phyloP scores from a whole-genome alignment of 1,140 invertebrate species.

The Telenomus remus region DNA sequence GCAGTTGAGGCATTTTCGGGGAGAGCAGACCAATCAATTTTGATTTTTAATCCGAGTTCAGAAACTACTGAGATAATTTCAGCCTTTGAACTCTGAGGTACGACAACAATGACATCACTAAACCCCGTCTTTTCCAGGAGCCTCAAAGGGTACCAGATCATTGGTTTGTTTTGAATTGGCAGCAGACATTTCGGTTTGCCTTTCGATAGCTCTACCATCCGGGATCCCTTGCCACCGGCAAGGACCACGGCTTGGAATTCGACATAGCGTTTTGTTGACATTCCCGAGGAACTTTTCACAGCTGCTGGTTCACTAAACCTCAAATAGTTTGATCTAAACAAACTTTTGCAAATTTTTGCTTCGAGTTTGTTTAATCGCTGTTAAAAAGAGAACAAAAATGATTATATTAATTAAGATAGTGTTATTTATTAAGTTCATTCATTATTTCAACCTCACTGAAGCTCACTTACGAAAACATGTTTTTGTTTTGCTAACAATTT shows the following conservation, averaged over 20 bases:
- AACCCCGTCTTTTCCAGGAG: conserved; percentile 90
- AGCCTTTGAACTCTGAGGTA: conserved; percentile 82
- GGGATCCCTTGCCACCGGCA: conserved; percentile 90
- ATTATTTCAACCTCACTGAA: no score
- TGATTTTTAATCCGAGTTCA: conserved; percentile 84
- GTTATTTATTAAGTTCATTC: no score
- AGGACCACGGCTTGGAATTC: conserved; percentile 94
- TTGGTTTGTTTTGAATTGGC: conserved; percentile 90
- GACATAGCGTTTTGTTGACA: conserved; percentile 14
- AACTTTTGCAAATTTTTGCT: no score
- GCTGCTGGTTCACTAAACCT: no score
- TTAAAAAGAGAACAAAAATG: no score
- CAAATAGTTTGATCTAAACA: no score
- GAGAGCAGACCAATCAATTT: conserved; percentile 85
- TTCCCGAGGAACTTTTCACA: neutral
- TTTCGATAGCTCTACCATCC: conserved; percentile 88
- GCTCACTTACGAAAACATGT: no score
- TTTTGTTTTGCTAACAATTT: no score
- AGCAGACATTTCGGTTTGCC: conserved; percentile 90
- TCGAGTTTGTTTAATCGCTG: no score
- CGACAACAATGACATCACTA: conserved; percentile 87
- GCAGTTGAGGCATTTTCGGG: conserved; percentile 63
- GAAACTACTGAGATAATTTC: conserved; percentile 84
- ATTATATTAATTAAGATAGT: no score
- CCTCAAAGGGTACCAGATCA: conserved; percentile 91